Evolutionary conservation across 2,888 invertebrate species (phyloP).

Genomic region (Auanema freiburgensis): DNA sequence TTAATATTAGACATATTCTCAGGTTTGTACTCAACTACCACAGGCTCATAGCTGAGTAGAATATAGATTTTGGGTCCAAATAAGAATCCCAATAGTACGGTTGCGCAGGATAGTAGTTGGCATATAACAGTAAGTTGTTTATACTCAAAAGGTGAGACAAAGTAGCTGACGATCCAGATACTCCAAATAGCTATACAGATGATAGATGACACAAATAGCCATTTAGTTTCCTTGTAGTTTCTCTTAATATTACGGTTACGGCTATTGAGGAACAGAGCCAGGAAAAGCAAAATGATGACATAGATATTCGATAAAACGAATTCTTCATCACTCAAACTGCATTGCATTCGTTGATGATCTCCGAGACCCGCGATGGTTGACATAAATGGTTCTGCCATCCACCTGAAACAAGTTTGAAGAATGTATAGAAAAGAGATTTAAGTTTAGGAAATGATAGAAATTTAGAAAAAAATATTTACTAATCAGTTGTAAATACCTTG

Average conservation of each 20-base stretch:
- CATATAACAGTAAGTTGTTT: slow-evolving; percentile 47
- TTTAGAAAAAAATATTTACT: not conserved
- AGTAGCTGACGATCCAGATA: slow-evolving; percentile 50
- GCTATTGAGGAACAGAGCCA: slow-evolving; percentile 57
- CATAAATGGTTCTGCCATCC: slow-evolving; percentile 52
- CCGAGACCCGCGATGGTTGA: slow-evolving; percentile 42
- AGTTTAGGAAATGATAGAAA: too few relatives aligned
- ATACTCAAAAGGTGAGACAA: slow-evolving; percentile 25
- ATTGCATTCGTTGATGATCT: slow-evolving; percentile 44
- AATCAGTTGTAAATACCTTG: too few relatives aligned
- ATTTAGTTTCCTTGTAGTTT: slow-evolving; percentile 64
- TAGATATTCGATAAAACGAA: slow-evolving; percentile 54
- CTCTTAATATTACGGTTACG: slow-evolving; percentile 61
- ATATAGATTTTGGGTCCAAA: slow-evolving; percentile 64
- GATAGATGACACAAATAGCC: slow-evolving; percentile 57
- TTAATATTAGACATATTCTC: slow-evolving; percentile 31
- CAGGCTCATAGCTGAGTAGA: slow-evolving; percentile 62
- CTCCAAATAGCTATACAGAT: slow-evolving; percentile 51
- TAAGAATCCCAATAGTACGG: slow-evolving; percentile 58
- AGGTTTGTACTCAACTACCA: slow-evolving; percentile 59
- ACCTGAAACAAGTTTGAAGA: slow-evolving; percentile 38
- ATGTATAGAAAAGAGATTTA: not conserved
- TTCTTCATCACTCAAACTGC: slow-evolving; percentile 38
- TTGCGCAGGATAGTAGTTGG: slow-evolving; percentile 55
- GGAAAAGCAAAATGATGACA: slow-evolving; percentile 53